phyloP scores from a whole-genome alignment of 2,888 invertebrate species.

The Anarsia innoxiella region DNA sequence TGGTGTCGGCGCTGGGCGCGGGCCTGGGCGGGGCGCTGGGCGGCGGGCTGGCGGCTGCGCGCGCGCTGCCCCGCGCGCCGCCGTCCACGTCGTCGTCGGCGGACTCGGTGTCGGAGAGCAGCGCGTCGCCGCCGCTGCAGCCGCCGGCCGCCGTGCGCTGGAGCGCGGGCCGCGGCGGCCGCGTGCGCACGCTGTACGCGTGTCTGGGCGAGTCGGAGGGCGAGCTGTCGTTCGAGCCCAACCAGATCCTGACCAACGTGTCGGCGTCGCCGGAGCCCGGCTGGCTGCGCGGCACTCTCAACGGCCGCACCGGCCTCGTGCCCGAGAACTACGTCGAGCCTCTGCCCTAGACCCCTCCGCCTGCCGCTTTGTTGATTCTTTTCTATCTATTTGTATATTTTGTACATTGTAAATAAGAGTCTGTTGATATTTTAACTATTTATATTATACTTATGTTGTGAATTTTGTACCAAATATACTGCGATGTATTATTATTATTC shows the following conservation, averaged over 20 bases:
- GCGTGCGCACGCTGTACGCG: slow-evolving; percentile 91
- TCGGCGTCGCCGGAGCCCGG: slow-evolving; percentile 94
- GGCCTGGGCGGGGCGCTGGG: no score
- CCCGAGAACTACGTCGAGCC: slow-evolving; percentile 98
- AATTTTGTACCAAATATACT: slow-evolving; percentile 72
- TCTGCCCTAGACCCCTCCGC: slow-evolving; percentile 73
- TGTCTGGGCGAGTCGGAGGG: slow-evolving; percentile 97
- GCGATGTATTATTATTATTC: slow-evolving; percentile 31
- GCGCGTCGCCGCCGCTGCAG: slow-evolving; percentile 59
- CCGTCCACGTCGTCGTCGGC: slow-evolving; percentile 88
- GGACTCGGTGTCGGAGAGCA: slow-evolving; percentile 80
- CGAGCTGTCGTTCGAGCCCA: slow-evolving; percentile 98
- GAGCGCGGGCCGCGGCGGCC: slow-evolving; percentile 14
- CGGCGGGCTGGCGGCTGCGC: neutral
- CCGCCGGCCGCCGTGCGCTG: slow-evolving; percentile 10
- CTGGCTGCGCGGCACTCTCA: slow-evolving; percentile 96
- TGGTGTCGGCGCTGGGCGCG: slow-evolving; percentile 33
- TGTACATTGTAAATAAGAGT: slow-evolving; percentile 70
- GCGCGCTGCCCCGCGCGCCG: slow-evolving; percentile 18
- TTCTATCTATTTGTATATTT: slow-evolving; percentile 61
- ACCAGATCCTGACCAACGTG: slow-evolving; percentile 98
- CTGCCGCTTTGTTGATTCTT: slow-evolving; percentile 44
- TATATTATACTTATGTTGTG: slow-evolving; percentile 69
- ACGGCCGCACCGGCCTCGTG: slow-evolving; percentile 93
- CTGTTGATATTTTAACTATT: slow-evolving; percentile 71